Evolutionary conservation across 2,888 invertebrate species (phyloP).

Genomic region (Saturnia japonica): DNA sequence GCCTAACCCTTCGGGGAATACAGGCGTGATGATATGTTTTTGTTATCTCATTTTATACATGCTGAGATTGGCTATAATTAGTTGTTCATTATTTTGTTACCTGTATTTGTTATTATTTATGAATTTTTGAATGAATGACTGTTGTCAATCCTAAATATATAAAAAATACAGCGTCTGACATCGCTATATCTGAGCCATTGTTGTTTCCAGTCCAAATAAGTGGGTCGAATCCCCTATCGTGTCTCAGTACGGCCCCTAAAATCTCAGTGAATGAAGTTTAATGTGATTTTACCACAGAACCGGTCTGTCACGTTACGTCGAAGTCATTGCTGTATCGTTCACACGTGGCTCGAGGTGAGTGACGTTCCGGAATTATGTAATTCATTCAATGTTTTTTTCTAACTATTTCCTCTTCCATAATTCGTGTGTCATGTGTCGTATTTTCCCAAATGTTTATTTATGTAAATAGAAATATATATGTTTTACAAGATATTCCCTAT

Average conservation of each 20-base stretch:
- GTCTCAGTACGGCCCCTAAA: neutral
- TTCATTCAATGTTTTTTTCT: conserved; percentile 20
- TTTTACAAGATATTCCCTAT: neutral
- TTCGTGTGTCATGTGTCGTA: neutral
- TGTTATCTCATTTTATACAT: too few relatives aligned
- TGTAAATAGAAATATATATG: neutral
- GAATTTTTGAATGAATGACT: too few relatives aligned
- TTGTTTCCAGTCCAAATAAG: neutral
- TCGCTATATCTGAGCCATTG: too few relatives aligned
- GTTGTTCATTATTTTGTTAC: too few relatives aligned
- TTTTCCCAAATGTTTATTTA: neutral
- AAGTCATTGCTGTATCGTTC: neutral
- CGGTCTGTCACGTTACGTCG: neutral
- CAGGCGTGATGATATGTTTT: too few relatives aligned
- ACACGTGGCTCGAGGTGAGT: conserved; percentile 15
- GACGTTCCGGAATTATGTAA: conserved; percentile 19
- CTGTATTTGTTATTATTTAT: too few relatives aligned
- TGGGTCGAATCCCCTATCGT: neutral
- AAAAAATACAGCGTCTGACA: too few relatives aligned
- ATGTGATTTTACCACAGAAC: conserved; percentile 11
- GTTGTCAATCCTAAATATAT: too few relatives aligned
- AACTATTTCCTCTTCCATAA: conserved; percentile 20
- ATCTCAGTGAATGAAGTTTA: conserved; percentile 3
- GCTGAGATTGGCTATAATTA: too few relatives aligned
- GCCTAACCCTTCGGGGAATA: too few relatives aligned